Evolutionary conservation across 2,113 vertebrate genomes (phyloP).

Genomic region (Panthera leo): DNA sequence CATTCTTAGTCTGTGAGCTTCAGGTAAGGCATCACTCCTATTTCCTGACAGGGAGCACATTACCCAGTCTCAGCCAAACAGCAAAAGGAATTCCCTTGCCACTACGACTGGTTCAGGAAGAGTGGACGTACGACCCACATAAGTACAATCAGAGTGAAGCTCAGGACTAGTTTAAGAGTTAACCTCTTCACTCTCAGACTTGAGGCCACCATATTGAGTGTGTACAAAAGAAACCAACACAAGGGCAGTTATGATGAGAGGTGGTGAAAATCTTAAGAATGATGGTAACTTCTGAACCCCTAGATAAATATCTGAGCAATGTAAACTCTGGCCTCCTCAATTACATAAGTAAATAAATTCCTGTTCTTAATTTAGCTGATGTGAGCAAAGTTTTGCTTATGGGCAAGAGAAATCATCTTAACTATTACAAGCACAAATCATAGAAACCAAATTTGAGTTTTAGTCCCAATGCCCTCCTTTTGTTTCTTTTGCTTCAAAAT

Average conservation of each 20-base stretch:
- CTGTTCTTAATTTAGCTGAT: slow-evolving; percentile 31
- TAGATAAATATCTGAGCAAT: background rate
- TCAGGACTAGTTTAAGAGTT: background rate
- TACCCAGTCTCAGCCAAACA: background rate
- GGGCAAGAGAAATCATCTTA: slow-evolving; percentile 15
- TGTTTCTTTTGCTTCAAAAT: slow-evolving; percentile 28
- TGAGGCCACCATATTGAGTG: background rate
- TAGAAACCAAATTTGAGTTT: slow-evolving; percentile 7
- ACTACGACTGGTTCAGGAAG: background rate
- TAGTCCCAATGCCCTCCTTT: background rate
- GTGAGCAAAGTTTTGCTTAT: slow-evolving; percentile 1
- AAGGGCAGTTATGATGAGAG: background rate
- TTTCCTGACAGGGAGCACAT: background rate
- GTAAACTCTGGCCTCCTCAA: background rate
- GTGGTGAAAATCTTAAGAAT: background rate
- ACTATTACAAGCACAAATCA: background rate
- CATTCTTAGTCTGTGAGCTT: background rate
- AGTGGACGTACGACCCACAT: too few species aligned
- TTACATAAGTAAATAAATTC: slow-evolving; percentile 40
- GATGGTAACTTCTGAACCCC: background rate
- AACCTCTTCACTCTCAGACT: background rate
- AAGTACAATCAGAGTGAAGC: background rate
- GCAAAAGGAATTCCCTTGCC: background rate
- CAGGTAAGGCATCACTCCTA: background rate
- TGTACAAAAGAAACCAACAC: background rate